Evolutionary conservation across 2,888 invertebrate species (phyloP), one percentile per base, ranked within the genome.

Genomic region (Gortyna flavago): DNA sequence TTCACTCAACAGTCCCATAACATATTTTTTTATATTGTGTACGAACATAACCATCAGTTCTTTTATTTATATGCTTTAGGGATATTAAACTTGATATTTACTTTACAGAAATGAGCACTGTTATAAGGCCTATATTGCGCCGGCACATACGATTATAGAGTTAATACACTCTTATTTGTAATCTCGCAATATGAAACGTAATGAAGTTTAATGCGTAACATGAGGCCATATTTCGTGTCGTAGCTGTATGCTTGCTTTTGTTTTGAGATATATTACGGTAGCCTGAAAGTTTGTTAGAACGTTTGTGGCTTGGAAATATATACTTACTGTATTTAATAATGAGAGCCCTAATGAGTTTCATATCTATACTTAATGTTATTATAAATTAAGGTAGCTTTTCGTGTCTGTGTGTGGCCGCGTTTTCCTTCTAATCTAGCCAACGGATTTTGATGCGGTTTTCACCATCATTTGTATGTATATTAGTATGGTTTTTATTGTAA

Each of bases 1-100:
- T 77, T 84, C 54, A 77, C 70, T 81, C 72, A 41, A 62, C 83
- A 59, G 16, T 59, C 9, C 57, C 64, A 32, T 77, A 76, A 66
- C 72, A 76, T 72, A 81, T 13, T 65, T 78, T 84, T 84, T 83
- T 84, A 75, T 77, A 62, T 35, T 61, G 7, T 59, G 41, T 67
- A 35, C 32, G 35, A 32, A 66, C 71, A 75, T 80, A 85, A 80
- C 81, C 72, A 61, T 67, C 59, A 69, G 29, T 76, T 72, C 32
- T 32, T 48, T 70, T 79, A 70, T 84, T 81, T 72, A 81, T 75
- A 71, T 32, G 51, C 68, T 72, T 66, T 62, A 68, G 71, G 41
- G 66, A 71, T 75, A 77, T 86, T 83, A 78, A 78, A 77, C 69
- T 73, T 83, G 68, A 83, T 86, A 78, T 80, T 86, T 75, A 70